phyloP scores from a whole-genome alignment of 2,113 vertebrate genomes.

The Maccullochella peelii region DNA sequence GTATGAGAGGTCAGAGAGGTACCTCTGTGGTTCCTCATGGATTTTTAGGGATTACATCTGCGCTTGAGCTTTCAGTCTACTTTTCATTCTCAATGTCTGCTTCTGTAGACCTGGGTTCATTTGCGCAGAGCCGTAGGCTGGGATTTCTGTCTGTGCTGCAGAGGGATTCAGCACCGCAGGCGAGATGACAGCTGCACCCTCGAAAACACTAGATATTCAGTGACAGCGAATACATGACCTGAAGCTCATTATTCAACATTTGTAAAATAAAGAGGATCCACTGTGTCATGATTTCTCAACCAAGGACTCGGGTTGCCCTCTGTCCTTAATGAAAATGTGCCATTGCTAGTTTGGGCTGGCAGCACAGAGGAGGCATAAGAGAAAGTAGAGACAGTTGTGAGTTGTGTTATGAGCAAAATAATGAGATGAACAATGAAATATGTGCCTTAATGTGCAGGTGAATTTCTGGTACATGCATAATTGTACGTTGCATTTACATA shows the following conservation, averaged over 20 bases:
- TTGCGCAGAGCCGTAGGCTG: conserved; percentile 13
- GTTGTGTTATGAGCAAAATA: conserved; percentile 15
- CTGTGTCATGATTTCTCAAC: conserved; percentile 46
- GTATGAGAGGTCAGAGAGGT: not conserved
- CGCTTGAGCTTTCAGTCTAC: conserved; percentile 1
- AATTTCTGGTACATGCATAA: not conserved
- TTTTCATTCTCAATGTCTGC: not conserved
- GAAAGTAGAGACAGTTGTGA: not conserved
- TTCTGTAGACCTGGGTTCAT: conserved; percentile 8
- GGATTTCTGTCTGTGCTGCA: conserved; percentile 22
- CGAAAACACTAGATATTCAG: conserved; percentile 20
- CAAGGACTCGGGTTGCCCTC: conserved; percentile 6
- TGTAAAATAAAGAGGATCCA: conserved; percentile 44
- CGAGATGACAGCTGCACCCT: conserved; percentile 18
- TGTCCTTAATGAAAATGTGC: conserved; percentile 61
- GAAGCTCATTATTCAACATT: conserved; percentile 57
- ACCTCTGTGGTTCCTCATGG: not conserved
- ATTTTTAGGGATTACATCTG: conserved; percentile 42
- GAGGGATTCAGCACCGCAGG: conserved; percentile 16
- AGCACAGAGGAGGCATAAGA: not conserved
- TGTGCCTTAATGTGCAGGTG: not conserved
- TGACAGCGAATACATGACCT: conserved; percentile 41
- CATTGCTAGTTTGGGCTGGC: conserved; percentile 24
- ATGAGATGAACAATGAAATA: conserved; percentile 10
- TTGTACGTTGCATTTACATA: not conserved